Evolutionary conservation across 2,797 vertebrate species (phyloP), one percentile per base, ranked within the genome.

Genomic region (Danio tinwini): DNA sequence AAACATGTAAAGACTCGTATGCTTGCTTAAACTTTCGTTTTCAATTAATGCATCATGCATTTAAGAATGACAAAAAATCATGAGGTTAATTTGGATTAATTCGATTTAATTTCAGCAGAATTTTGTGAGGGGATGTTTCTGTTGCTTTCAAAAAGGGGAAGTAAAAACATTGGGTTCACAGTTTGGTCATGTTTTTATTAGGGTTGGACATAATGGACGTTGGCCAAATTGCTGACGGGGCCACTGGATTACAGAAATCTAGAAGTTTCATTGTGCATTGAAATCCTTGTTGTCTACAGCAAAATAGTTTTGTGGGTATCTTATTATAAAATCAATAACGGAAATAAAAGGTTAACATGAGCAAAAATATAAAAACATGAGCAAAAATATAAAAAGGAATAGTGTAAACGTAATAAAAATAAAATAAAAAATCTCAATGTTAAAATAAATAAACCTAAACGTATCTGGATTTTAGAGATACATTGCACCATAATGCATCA

Each of bases 221-320:
- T 3, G 56, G 13, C 5, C 52, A 47, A 72, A 76, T 13, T 80
- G 92, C 90, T 91, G 91, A 93, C 80, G 83, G 86, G 88, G 86
- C 83, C 76, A n/a, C n/a, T n/a, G n/a, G n/a, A n/a, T n/a, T n/a
- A n/a, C n/a, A n/a, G n/a, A n/a, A n/a, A n/a, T n/a, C n/a, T n/a
- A 29, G 29, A 91, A 56, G 81, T 75, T 90, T 91, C 90, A 78
- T 88, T 71, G 56, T 50, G 72, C 65, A 76, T 69, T 78, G 47
- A 44, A 50, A 83, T 64, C 76, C 80, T n/a, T 73, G 70, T 50
- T 59, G 52, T 70, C 59, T 62, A 45, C 70, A 76, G 71, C 83
- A 59, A 82, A 86, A 80, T 64, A 72, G 76, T 82, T 87, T 85
- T n/a, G n/a, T n/a, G n/a, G n/a, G n/a, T n/a, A n/a, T n/a, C n/a